Evolutionary conservation across 2,113 vertebrate species (phyloP), one percentile per base, ranked within the genome.

Genomic region (Corvus moneduloides): DNA sequence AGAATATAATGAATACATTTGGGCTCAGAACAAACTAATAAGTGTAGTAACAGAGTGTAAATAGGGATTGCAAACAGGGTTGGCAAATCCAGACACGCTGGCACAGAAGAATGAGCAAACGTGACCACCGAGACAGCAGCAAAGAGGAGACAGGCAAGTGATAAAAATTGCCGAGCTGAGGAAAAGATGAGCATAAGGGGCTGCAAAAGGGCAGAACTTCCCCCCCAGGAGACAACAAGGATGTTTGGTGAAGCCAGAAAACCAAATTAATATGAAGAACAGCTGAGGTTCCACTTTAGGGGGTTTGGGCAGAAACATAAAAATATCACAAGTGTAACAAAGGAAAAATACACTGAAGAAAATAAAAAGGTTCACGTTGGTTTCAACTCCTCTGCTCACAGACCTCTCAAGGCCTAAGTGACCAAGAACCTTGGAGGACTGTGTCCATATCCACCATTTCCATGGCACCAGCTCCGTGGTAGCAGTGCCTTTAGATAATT

Each of bases 301-400:
- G 7, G 3, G 33, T 49, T 51, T n/a, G n/a, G 17, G 33, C 10
- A 86, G 35, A 52, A 87, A 44, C 21, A 43, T 39, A 22, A 71
- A 78, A 77, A 21, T 12, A n/a, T 46, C 41, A n/a, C 7, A 48
- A 54, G 59, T 26, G 4, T 16, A 37, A 54, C 5, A 13, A 43
- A 48, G 27, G 10, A 30, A 62, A 84, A 61, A 48, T 16, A 24
- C 2, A 66, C 6, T n/a, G 10, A 52, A 73, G 7, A 18, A 46
- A 49, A 5, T 10, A 13, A 46, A 39, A 49, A 24, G 3, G 3
- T 20, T 39, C 23, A 3, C 1, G 0, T 35, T 5, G 7, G 11
- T 46, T 85, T 82, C 68, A 37, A 5, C 15, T 43, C 73, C 30
- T 52, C 4, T 56, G 37, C 58, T 37, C 16, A 37, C 28, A 55